Conservation (phyloP, 2,113 vertebrate species). For the Brevimyrus niger region DNA sequence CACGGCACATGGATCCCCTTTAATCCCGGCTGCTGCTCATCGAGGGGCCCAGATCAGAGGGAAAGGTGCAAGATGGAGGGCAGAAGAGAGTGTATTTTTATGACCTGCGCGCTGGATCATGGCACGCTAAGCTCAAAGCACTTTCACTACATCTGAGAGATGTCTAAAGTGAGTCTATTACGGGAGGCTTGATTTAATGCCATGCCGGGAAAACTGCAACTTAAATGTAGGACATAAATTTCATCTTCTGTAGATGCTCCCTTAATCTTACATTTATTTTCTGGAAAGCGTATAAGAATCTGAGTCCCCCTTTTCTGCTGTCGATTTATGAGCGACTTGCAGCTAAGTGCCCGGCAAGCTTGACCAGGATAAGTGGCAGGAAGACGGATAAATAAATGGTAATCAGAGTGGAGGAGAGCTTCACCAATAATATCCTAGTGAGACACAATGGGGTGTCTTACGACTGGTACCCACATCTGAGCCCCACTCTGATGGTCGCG, state of each 20-base stretch:
- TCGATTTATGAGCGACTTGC: not conserved
- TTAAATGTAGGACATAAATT: conserved; percentile 7
- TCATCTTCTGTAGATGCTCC: not conserved
- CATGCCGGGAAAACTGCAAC: not conserved
- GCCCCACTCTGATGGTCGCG: not conserved
- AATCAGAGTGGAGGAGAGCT: not conserved
- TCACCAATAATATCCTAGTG: not conserved
- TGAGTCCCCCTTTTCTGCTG: not conserved
- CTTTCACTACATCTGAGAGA: conserved; percentile 14
- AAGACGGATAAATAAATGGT: not conserved
- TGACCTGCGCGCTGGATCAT: conserved; percentile 7
- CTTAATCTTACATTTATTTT: not conserved
- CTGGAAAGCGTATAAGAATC: not conserved
- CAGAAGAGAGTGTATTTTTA: conserved; percentile 5
- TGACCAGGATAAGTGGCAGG: not conserved
- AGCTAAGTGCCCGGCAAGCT: not conserved
- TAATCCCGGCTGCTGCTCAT: conserved; percentile 19
- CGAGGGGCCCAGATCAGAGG: conserved; percentile 9
- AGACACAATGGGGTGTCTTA: not conserved
- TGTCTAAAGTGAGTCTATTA: conserved; percentile 25
- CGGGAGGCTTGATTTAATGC: conserved; percentile 19
- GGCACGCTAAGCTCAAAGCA: conserved; percentile 17
- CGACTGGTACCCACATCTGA: not conserved
- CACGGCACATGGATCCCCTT: conserved; percentile 11
- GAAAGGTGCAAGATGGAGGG: not conserved